Evolutionary conservation across 2,888 invertebrate genomes (phyloP).

Genomic region (Stenoptilia bipunctidactyla): DNA sequence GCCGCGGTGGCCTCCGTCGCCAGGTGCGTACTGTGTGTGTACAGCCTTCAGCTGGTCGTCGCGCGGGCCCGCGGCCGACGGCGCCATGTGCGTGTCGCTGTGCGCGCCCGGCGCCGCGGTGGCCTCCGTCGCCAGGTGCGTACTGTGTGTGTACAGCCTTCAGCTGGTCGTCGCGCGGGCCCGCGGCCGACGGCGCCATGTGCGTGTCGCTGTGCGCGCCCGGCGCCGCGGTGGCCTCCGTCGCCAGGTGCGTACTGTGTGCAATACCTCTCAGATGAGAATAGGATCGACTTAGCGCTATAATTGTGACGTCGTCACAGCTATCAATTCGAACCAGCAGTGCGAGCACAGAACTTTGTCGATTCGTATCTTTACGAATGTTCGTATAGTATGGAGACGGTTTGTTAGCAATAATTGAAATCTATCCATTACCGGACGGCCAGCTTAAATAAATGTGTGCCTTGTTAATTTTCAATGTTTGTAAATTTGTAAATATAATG

Average conservation of each 20-base stretch:
- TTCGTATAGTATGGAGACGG: too few species aligned
- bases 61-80: slow-evolving; percentile 90
- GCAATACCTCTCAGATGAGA: slow-evolving; percentile 95
- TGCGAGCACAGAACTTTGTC: too few species aligned
- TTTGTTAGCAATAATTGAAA: too few species aligned
- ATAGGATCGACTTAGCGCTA: too few species aligned
- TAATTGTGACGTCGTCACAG: too few species aligned
- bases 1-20: slow-evolving; percentile 95
- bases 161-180: slow-evolving; percentile 92
- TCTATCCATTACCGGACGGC: too few species aligned
- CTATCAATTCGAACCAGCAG: too few species aligned
- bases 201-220: slow-evolving; percentile 94
- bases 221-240: slow-evolving; percentile 93
- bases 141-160: slow-evolving; percentile 80
- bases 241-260: slow-evolving; percentile 75
- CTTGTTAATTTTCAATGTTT: too few species aligned
- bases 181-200: slow-evolving; percentile 87
- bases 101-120: slow-evolving; percentile 97
- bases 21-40: slow-evolving; percentile 49
- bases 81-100: slow-evolving; percentile 87
- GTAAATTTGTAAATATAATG: too few species aligned
- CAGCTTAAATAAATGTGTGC: too few species aligned
- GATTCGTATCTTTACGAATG: too few species aligned
- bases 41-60: slow-evolving; percentile 94
- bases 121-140: slow-evolving; percentile 85